Percentiles rank a stretch among this genome's conserved stretches.
These are phyloP conservation scores for Melanogrammus aeglefinus DNA, from an alignment of 2,797 vertebrate genomes.

Conservation along the genomic window DNA sequence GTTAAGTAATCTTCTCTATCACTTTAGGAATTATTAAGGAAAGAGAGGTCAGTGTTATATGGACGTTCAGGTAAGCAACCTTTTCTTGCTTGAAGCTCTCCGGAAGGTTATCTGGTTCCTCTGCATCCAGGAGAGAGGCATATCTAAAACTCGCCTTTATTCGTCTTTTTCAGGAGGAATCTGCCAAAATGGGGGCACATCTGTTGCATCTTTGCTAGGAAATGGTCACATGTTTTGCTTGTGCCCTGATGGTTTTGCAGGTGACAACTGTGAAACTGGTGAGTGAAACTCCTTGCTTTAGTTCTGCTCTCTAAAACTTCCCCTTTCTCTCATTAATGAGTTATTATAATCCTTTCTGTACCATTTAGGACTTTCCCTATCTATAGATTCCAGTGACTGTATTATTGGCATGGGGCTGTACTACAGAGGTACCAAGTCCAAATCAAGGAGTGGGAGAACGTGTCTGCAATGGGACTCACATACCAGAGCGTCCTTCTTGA, in stretches of 20 bases:
- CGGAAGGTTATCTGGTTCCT: not conserved
- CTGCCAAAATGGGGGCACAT: slow-evolving; percentile 61
- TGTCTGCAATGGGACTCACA: slow-evolving; percentile 59
- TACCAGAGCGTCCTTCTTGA: slow-evolving; percentile 32
- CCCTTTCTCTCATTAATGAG: not conserved
- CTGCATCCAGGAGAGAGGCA: not conserved
- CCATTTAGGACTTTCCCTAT: not conserved
- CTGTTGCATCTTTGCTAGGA: slow-evolving; percentile 10
- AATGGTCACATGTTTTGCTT: slow-evolving; percentile 58
- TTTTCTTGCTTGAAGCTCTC: not conserved
- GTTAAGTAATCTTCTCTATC: not conserved
- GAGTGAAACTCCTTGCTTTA: not conserved
- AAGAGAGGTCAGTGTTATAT: not conserved
- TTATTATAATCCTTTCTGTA: not conserved
- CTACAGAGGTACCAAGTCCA: slow-evolving; percentile 57
- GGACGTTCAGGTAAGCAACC: slow-evolving; percentile 40
- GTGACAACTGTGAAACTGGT: slow-evolving; percentile 63
- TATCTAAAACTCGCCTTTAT: not conserved
- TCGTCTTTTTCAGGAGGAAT: slow-evolving; percentile 17
- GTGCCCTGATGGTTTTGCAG: slow-evolving; percentile 55
- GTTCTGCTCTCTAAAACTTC: not conserved
- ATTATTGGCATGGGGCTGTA: slow-evolving; percentile 53
- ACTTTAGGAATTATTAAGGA: slow-evolving; percentile 28
- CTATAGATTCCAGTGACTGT: slow-evolving; percentile 39
- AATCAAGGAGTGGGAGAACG: slow-evolving; percentile 43